Conservation (phyloP, 1,140 invertebrate species). For the Ostrea denselamellosa region DNA sequence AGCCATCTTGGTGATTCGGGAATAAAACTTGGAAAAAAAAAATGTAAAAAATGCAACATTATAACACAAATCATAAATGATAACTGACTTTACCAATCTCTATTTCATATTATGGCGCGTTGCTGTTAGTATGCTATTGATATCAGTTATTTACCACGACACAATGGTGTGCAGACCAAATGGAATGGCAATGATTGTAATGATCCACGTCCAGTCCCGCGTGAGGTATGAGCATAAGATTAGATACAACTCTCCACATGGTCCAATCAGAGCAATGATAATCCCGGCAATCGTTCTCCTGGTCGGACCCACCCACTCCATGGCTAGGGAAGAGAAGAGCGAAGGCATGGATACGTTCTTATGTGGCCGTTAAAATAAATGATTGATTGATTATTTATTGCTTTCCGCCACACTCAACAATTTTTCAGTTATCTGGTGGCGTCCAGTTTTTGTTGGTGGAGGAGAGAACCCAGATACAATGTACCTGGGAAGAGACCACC, state of each 20-base stretch:
- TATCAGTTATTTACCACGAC: background rate
- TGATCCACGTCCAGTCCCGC: slow-evolving; percentile 6
- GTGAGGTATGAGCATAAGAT: slow-evolving; percentile 18
- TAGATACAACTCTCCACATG: background rate
- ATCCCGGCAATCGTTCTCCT: slow-evolving; percentile 26
- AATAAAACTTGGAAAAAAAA: slow-evolving; percentile 50
- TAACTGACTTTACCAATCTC: no score
- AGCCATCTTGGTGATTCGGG: slow-evolving; percentile 62
- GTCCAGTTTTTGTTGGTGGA: no score
- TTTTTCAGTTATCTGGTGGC: no score
- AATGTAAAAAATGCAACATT: background rate
- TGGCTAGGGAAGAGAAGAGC: background rate
- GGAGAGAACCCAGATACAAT: no score
- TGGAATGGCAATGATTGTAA: background rate
- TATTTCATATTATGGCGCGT: no score
- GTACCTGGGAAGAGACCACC: no score
- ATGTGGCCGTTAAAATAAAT: no score
- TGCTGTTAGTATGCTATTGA: no score
- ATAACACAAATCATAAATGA: no score
- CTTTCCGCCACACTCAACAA: no score
- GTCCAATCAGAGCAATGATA: background rate
- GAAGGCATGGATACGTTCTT: no score
- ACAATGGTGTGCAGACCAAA: background rate
- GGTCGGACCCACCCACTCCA: slow-evolving; percentile 40
- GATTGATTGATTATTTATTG: no score